phyloP scores from a whole-genome alignment of 2,797 vertebrate species.

The Aphelocoma californica region DNA sequence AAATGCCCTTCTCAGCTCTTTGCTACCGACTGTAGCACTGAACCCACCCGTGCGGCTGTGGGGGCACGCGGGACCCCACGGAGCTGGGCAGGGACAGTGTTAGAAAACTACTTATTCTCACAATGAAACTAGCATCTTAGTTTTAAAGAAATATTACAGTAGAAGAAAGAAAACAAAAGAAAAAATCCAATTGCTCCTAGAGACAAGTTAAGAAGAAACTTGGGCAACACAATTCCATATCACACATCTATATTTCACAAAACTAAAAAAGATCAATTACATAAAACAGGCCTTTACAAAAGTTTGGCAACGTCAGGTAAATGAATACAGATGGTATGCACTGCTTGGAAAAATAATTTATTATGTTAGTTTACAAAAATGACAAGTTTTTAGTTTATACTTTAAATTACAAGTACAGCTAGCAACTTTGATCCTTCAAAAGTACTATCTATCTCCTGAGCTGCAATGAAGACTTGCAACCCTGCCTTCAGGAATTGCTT shows the following conservation, averaged over 20 bases:
- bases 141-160: not conserved
- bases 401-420: not conserved
- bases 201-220: slow-evolving; percentile 9
- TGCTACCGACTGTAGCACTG: too few species aligned
- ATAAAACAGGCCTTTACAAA: slow-evolving; percentile 5
- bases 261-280: slow-evolving; percentile 1
- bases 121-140: not conserved
- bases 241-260: not conserved
- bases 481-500: not conserved
- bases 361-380: slow-evolving; percentile 53
- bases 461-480: not conserved
- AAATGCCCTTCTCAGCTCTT: too few species aligned
- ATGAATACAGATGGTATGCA: slow-evolving; percentile 21
- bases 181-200: not conserved
- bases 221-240: not conserved
- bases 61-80: too few species aligned
- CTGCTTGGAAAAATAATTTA: slow-evolving; percentile 56
- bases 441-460: not conserved
- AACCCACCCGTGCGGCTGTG: too few species aligned
- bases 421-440: slow-evolving; percentile 38
- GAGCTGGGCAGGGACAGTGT: too few species aligned
- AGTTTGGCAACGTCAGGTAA: slow-evolving; percentile 3
- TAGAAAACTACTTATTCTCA: not conserved
- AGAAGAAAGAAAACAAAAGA: not conserved
- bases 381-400: not conserved